phyloP scores from a whole-genome alignment of 2,888 invertebrate genomes.

The Drosophila diplacantha region DNA sequence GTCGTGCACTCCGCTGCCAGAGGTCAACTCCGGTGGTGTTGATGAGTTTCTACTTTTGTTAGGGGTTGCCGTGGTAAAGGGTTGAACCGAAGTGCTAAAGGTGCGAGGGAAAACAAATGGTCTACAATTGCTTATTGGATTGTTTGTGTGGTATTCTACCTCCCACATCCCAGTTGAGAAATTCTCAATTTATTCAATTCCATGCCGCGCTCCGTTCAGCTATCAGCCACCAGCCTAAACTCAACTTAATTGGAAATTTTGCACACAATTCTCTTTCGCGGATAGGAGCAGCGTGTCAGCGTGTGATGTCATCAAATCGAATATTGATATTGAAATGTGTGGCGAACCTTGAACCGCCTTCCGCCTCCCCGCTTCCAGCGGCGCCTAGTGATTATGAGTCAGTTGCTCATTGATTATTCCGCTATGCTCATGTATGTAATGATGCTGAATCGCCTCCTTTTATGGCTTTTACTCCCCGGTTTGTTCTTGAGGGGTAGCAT shows the following conservation, averaged over 20 bases:
- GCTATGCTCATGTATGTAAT: slow-evolving; percentile 23
- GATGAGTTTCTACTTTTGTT: slow-evolving; percentile 26
- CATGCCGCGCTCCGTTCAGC: neutral
- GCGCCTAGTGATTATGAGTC: slow-evolving; percentile 18
- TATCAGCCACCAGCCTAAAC: slow-evolving; percentile 4
- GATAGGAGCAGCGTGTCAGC: neutral
- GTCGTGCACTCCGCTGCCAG: slow-evolving; percentile 51
- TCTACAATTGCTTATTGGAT: neutral
- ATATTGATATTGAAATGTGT: slow-evolving; percentile 18
- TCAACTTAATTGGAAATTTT: slow-evolving; percentile 27
- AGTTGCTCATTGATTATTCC: slow-evolving; percentile 15
- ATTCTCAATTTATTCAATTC: neutral
- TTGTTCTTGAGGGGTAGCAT: slow-evolving; percentile 16
- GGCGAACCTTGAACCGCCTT: slow-evolving; percentile 16
- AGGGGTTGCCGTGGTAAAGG: slow-evolving; percentile 24
- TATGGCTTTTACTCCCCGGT: slow-evolving; percentile 12
- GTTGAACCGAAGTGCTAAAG: neutral
- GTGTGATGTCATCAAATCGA: slow-evolving; percentile 35
- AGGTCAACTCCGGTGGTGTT: slow-evolving; percentile 53
- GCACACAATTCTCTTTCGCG: slow-evolving; percentile 16
- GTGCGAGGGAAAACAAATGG: neutral
- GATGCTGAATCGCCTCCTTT: slow-evolving; percentile 26
- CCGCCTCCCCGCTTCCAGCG: neutral
- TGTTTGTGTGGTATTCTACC: neutral
- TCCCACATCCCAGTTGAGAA: neutral